Base-by-base conservation (phyloP, 2,888 invertebrate genomes). In the Rhaphigaster nebulosa region DNA sequence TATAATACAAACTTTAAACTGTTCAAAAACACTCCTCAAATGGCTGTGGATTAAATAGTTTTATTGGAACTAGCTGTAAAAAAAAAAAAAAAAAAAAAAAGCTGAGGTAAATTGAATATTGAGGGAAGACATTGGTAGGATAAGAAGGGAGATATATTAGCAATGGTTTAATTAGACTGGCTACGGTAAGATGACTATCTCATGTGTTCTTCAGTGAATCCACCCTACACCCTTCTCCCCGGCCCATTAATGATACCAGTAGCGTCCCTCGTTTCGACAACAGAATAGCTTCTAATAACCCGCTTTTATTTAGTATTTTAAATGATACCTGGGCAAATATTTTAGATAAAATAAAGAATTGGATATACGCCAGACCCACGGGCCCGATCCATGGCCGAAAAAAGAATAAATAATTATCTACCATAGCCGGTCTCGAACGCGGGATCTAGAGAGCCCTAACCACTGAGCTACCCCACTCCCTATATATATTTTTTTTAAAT, bases 101-200 rank as follows among this genome's bases (percentile, higher is more conserved):
- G 70, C 70, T 29, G 18, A 34, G 70, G 70, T 45, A 45, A 84
- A 84, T 84, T 84, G 84, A 84, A 84, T 84, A 84, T 84, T 84
- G 84, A 84, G 84, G 84, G 45, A n/a, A 84, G 41, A 4, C 26
- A 45, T 84, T n/a, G 84, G 26, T 84, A 45, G 84, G 26, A n/a
- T 84, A 84, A 84, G 45, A 84, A 84, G 4, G 45, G 45, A 84
- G 84, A 84, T 84, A 84, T 84, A 84, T 45, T 45, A 84, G n/a
- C 45, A n/a, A 45, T 26, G 84, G 84, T 84, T 84, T 84, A 84
- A 84, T 84, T 84, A 45, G 45, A 84, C 26, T 45, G 26, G 41
- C 84, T n/a, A 26, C 15, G 26, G 4, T 84, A 45, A 84, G 84
- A 45, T 84, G 41, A 20, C 45, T 84, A 84, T 84, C 84, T 84